Conservation (phyloP, 2,797 vertebrate genomes). For the Ptychadena robeensis region DNA sequence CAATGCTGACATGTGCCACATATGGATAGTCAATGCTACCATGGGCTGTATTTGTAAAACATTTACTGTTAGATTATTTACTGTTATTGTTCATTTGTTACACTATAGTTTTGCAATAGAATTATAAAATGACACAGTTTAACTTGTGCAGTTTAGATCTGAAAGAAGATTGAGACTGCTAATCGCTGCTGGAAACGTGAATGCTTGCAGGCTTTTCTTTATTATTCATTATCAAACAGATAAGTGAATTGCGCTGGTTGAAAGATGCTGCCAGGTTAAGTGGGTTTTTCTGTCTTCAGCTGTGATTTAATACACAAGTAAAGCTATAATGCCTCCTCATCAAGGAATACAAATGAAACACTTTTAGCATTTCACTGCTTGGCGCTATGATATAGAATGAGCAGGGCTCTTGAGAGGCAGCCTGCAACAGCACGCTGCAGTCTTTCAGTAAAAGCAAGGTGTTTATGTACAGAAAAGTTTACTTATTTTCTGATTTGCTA, state of each 20-base stretch:
- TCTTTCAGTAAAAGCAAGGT: background rate
- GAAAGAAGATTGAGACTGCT: background rate
- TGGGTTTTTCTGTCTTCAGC: slow-evolving; percentile 37
- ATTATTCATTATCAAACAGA: slow-evolving; percentile 37
- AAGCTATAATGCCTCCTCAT: slow-evolving; percentile 6
- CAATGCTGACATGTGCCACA: too few relatives aligned
- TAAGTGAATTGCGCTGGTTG: slow-evolving; percentile 26
- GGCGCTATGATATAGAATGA: slow-evolving; percentile 16
- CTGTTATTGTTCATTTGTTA: background rate
- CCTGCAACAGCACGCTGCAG: background rate
- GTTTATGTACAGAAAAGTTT: background rate
- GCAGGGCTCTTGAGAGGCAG: slow-evolving; percentile 19
- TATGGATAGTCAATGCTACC: background rate
- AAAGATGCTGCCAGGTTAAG: slow-evolving; percentile 25
- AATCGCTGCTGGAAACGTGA: background rate
- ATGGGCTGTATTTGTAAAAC: background rate
- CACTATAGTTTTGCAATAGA: background rate
- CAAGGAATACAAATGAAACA: slow-evolving; percentile 38
- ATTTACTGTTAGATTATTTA: too few relatives aligned
- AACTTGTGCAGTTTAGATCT: background rate
- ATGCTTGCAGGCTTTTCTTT: slow-evolving; percentile 21
- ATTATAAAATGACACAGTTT: background rate
- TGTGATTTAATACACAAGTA: slow-evolving; percentile 39
- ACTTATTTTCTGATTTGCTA: background rate
- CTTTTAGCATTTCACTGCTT: slow-evolving; percentile 30